Evolutionary conservation across 2,888 invertebrate genomes (phyloP).

Genomic region (Fragum sueziense): DNA sequence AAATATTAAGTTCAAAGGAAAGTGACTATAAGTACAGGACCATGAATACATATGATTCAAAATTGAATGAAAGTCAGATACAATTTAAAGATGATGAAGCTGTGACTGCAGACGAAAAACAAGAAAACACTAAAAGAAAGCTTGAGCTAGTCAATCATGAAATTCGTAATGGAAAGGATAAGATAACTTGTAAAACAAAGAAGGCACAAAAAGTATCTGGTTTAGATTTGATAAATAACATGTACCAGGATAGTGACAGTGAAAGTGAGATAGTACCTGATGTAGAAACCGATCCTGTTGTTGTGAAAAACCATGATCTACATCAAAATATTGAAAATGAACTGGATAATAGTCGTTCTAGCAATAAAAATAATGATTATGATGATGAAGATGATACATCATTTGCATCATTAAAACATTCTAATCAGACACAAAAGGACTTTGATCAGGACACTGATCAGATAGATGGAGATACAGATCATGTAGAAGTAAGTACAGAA

Average conservation of each 20-base stretch:
- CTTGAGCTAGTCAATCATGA: neutral
- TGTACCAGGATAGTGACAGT: slow-evolving; percentile 17
- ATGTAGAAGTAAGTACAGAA: slow-evolving; percentile 17
- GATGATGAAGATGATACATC: slow-evolving; percentile 18
- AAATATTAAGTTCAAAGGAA: no score
- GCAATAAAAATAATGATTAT: neutral
- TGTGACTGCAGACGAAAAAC: neutral
- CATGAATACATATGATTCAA: neutral
- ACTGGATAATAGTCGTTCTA: slow-evolving; percentile 14
- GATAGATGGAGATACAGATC: slow-evolving; percentile 9
- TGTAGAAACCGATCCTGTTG: slow-evolving; percentile 4
- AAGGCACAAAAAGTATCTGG: neutral
- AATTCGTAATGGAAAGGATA: neutral
- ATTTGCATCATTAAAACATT: no score
- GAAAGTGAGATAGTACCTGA: neutral
- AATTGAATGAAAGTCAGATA: neutral
- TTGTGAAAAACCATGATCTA: slow-evolving; percentile 6
- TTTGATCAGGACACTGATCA: no score
- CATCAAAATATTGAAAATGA: neutral
- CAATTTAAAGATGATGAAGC: neutral
- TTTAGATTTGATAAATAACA: slow-evolving; percentile 14
- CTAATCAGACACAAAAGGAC: no score
- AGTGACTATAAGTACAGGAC: no score
- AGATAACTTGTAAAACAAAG: neutral
- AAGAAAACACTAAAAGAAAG: neutral